These are phyloP conservation scores for Patiria pectinifera DNA, from an alignment of 53 echinoderm and acorn worm species.

Conservation along the genomic window DNA sequence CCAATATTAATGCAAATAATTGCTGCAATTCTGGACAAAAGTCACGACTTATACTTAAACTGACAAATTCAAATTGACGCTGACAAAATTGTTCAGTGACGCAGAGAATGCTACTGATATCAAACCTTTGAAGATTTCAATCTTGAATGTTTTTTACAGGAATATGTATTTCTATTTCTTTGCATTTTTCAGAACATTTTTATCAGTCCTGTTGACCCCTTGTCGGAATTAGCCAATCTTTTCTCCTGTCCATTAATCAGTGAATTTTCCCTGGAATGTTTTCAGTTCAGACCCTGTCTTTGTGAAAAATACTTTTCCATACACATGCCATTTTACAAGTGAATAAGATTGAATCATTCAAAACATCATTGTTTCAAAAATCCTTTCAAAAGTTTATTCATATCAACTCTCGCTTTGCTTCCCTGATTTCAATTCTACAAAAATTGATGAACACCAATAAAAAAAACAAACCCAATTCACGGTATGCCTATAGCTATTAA, in stretches of 20 bases:
- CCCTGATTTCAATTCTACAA: too few species aligned
- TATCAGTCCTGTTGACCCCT: not conserved
- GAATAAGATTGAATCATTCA: not conserved
- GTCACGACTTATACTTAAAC: not conserved
- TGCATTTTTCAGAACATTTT: not conserved
- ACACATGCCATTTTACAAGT: not conserved
- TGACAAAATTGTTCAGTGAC: not conserved
- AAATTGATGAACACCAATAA: too few species aligned
- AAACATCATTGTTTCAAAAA: not conserved
- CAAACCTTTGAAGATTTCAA: not conserved
- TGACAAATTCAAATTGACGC: not conserved
- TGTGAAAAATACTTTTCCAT: not conserved
- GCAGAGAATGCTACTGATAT: not conserved
- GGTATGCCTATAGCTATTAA: too few species aligned
- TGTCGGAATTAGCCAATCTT: not conserved
- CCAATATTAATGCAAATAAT: not conserved
- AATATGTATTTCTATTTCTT: not conserved
- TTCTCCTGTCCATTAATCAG: not conserved
- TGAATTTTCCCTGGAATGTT: not conserved
- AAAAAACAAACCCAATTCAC: too few species aligned
- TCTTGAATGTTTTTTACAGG: too few species aligned
- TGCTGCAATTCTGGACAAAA: not conserved
- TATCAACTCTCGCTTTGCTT: too few species aligned
- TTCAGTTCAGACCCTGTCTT: not conserved
- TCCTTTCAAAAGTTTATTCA: not conserved